These are phyloP conservation scores for Amorpha juglandis DNA, from an alignment of 2,888 invertebrate genomes.

Conservation along the genomic window DNA sequence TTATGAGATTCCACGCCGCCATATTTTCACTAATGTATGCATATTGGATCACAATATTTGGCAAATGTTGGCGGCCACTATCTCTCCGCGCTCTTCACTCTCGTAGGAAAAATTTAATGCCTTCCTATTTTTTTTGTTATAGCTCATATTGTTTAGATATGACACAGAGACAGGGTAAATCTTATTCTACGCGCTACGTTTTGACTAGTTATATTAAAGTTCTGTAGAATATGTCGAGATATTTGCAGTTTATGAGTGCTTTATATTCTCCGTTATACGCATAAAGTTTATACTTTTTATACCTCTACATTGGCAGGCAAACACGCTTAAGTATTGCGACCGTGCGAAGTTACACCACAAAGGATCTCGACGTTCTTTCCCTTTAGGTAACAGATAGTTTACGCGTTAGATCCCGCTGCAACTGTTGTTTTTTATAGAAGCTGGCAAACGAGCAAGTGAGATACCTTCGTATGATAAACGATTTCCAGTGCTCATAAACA, in stretches of 20 bases:
- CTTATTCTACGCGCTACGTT: not conserved
- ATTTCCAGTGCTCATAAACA: no score
- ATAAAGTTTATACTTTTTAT: not conserved
- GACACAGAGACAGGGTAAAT: not conserved
- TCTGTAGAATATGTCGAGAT: not conserved
- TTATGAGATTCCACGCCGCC: conserved; percentile 21
- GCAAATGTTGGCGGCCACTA: conserved; percentile 20
- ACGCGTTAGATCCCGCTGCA: no score
- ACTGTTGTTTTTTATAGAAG: no score
- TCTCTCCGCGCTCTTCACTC: not conserved
- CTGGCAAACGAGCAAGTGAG: no score
- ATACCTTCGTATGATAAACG: no score
- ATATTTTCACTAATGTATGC: conserved; percentile 20
- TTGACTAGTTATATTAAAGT: not conserved
- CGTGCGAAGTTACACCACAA: not conserved
- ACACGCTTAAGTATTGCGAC: not conserved
- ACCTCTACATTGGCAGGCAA: not conserved
- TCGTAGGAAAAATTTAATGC: not conserved
- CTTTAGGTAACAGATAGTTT: not conserved
- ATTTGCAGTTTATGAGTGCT: not conserved
- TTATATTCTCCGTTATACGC: not conserved
- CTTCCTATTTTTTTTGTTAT: not conserved
- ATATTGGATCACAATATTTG: conserved; percentile 24
- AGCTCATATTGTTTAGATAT: not conserved
- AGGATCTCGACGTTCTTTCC: not conserved